Evolutionary conservation across 2,797 vertebrate species (phyloP), one percentile per base, ranked within the genome.

Genomic region (Halcyon chelicuti): DNA sequence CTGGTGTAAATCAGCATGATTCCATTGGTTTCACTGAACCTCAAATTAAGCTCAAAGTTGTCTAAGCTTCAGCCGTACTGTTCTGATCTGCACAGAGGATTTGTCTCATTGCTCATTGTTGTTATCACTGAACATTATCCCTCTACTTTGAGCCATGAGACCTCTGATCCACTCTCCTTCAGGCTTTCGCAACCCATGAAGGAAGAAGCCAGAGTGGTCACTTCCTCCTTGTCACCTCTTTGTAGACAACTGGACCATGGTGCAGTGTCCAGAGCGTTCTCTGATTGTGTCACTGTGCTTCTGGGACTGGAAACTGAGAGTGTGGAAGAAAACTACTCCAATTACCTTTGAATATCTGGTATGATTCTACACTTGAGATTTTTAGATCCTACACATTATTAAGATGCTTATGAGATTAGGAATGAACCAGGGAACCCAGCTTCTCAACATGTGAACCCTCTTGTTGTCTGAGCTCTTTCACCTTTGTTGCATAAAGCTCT

Each of bases 251-350:
- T 60, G 58, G 9, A 82, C 49, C 40, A 68, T 12, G 42, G 46
- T 40, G 18, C 1, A 0, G 28, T 25, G 11, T n/a, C 18, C 63
- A n/a, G 46, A 58, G 25, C 0, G 0, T 19, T 55, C 66, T 26
- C 6, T 0, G 3, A 5, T 54, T 49, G 46, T 72, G 60, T 42
- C 58, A 23, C 13, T 26, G 20, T 2, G 1, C 47, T 46, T 37
- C 31, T 76, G 65, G n/a, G n/a, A 14, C 42, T 74, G 47, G 14
- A 21, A 37, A 21, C 39, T 12, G 57, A 37, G 7, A 35, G 7
- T 60, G 8, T 39, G 22, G 67, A 54, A 74, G 57, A 63, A 78
- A 74, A 73, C 14, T 55, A 33, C 28, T 72, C 26, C 42, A 74
- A 26, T 60, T 55, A 74, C 25, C 33, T 37, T 51, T 46, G 47